Evolutionary conservation across 2,113 vertebrate genomes (phyloP).

Genomic region (Phalacrocorax carbo): DNA sequence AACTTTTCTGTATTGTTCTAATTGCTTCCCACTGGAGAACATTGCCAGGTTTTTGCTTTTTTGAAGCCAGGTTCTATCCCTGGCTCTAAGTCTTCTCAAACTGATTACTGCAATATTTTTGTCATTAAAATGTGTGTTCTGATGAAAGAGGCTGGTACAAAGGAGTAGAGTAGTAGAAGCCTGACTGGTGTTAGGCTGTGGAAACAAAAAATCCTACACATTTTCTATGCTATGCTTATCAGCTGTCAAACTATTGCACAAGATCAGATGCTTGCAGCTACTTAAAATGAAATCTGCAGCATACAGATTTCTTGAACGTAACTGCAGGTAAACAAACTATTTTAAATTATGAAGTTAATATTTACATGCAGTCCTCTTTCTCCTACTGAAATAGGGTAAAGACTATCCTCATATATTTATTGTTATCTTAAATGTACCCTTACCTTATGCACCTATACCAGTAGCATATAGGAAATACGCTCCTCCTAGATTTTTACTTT

Average conservation of each 20-base stretch:
- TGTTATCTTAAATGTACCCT: not conserved
- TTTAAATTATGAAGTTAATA: not conserved
- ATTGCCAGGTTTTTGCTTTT: not conserved
- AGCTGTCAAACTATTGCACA: not conserved
- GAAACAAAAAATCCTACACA: not conserved
- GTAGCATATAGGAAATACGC: rapidly evolving
- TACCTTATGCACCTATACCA: not conserved
- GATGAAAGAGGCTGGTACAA: not conserved
- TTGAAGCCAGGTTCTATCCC: not conserved
- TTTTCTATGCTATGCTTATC: not conserved
- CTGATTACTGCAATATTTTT: not conserved
- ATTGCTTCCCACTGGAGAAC: not conserved
- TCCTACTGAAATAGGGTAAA: not conserved
- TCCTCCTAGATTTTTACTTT: not conserved
- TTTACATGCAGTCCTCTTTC: not conserved
- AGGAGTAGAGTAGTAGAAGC: not conserved
- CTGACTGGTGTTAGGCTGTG: not conserved
- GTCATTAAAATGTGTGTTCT: not conserved
- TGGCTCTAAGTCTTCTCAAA: not conserved
- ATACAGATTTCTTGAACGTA: not conserved
- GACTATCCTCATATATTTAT: not conserved
- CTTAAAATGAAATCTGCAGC: not conserved
- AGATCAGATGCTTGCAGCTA: not conserved
- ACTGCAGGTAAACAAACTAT: not conserved
- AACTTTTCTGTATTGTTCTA: not conserved